Percentiles rank a stretch among this genome's conserved stretches.
phyloP scores from a whole-genome alignment of 2,113 vertebrate species.

The Podiceps cristatus region DNA sequence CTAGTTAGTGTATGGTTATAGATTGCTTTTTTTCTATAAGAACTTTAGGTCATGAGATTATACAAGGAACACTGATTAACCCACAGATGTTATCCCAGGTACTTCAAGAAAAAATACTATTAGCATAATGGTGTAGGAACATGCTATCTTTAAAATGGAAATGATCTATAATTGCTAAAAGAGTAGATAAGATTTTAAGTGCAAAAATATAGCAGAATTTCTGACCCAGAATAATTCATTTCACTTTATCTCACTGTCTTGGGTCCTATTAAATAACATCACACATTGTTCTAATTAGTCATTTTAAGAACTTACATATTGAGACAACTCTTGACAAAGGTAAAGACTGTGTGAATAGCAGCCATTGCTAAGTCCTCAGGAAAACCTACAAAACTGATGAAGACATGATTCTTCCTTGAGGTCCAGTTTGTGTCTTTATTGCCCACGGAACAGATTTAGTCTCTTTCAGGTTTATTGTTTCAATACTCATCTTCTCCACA shows the following conservation, averaged over 20 bases:
- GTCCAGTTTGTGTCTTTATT: not conserved
- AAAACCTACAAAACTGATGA: not conserved
- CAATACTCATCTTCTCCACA: not conserved
- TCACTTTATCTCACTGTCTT: not conserved
- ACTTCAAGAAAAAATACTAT: not conserved
- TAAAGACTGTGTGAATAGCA: not conserved
- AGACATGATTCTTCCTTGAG: not conserved
- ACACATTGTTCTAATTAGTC: not conserved
- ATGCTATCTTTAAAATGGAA: not conserved
- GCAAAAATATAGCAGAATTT: not conserved
- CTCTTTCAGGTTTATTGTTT: not conserved
- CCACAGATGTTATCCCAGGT: not conserved
- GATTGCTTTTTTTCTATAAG: not conserved
- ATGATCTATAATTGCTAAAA: constrained; percentile 8
- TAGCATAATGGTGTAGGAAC: not conserved
- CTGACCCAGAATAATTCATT: not conserved
- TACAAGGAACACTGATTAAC: not conserved
- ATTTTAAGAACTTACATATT: not conserved
- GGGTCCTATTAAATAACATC: not conserved
- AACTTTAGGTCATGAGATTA: not conserved
- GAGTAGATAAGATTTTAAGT: not conserved
- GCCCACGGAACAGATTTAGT: not conserved
- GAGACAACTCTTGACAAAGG: not conserved
- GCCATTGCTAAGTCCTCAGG: not conserved
- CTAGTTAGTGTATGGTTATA: not conserved